These are phyloP conservation scores for Cygnus atratus DNA, from an alignment of 2,113 vertebrate genomes.

Conservation along the genomic window DNA sequence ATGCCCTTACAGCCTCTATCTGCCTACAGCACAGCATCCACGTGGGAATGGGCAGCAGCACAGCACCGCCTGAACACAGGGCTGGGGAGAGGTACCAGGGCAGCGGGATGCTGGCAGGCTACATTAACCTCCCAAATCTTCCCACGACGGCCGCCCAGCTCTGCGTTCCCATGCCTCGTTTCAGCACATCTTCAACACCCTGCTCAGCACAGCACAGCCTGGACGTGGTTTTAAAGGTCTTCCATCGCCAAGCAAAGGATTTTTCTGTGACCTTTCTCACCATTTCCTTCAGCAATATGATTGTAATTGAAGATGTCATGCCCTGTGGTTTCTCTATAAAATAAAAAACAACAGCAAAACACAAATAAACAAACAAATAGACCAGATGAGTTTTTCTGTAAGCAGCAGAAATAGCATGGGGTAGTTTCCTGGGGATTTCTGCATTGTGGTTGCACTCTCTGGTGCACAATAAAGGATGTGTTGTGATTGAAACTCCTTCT, in stretches of 20 bases:
- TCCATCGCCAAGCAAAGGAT: not conserved
- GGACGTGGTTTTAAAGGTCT: not conserved
- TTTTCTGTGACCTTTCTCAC: constrained; percentile 58
- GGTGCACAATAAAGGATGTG: constrained; percentile 33
- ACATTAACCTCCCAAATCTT: not conserved
- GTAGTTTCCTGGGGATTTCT: constrained; percentile 67
- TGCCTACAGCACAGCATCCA: not conserved
- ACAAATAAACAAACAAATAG: constrained; percentile 52
- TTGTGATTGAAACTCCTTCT: constrained; percentile 31
- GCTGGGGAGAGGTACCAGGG: not conserved
- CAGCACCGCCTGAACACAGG: accelerated
- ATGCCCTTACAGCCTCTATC: accelerated
- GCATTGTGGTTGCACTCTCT: constrained; percentile 52
- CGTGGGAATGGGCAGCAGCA: not conserved
- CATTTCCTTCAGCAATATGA: constrained; percentile 52
- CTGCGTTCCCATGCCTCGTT: not conserved
- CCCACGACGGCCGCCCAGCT: not conserved
- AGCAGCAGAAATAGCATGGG: constrained; percentile 50
- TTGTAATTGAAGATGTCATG: constrained; percentile 22
- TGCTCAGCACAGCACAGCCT: not conserved
- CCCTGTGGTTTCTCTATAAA: constrained; percentile 25
- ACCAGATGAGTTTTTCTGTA: constrained; percentile 25
- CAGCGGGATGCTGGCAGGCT: not conserved
- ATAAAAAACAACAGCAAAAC: not conserved
- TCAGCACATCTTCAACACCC: constrained; percentile 16